Percentiles rank a stretch among this genome's conserved stretches.
Conservation (phyloP, 1,140 invertebrate genomes). For the Diprion similis region DNA sequence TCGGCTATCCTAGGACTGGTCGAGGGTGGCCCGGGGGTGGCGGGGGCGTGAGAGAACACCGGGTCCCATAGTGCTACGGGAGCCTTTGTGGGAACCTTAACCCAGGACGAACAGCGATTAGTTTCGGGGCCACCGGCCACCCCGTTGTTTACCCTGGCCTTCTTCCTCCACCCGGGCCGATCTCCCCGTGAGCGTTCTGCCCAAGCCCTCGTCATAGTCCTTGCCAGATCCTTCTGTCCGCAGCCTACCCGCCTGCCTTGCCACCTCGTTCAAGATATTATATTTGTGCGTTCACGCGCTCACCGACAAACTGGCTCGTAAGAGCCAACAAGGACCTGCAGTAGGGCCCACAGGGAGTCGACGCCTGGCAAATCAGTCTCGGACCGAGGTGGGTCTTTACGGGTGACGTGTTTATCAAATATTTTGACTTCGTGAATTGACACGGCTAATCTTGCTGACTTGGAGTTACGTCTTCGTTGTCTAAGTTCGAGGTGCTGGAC, state of each 20-base stretch:
- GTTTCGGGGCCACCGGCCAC: constrained; percentile 34
- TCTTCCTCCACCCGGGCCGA: constrained; percentile 18
- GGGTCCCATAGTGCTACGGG: constrained; percentile 34
- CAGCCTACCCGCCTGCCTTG: constrained; percentile 29
- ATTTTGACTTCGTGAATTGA: neutral
- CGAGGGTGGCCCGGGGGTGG: constrained; percentile 27
- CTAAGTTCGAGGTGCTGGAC: too few species aligned
- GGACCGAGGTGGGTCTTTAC: neutral
- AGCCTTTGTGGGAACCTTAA: constrained; percentile 45
- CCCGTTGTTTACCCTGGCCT: constrained; percentile 43
- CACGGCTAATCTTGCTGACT: too few species aligned
- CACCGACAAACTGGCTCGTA: constrained; percentile 37
- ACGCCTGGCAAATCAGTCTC: neutral
- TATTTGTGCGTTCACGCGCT: constrained; percentile 38
- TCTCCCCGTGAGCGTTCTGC: neutral
- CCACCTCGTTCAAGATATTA: constrained; percentile 46
- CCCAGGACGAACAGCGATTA: constrained; percentile 39
- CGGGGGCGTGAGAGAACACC: constrained; percentile 28
- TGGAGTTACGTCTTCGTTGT: too few species aligned
- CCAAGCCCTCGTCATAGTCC: neutral
- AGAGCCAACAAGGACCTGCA: constrained; percentile 26
- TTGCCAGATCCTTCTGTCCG: constrained; percentile 3
- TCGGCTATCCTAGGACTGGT: constrained; percentile 26
- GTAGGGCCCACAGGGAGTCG: neutral
- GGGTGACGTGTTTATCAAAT: constrained; percentile 5